Base-by-base conservation (phyloP, 1,140 invertebrate species). In the Meloidogyne floridensis region DNA sequence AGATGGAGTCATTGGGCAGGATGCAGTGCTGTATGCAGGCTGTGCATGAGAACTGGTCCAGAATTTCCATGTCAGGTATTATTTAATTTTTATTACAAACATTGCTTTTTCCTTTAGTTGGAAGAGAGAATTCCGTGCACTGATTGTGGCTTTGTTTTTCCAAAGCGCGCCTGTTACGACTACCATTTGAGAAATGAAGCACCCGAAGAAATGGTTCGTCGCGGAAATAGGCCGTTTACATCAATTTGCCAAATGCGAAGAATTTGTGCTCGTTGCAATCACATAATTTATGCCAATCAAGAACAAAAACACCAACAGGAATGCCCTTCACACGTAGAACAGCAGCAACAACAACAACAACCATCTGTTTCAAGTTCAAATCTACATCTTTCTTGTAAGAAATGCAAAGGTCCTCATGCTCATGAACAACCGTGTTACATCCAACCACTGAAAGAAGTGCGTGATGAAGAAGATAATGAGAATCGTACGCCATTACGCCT, bases 81-180 rank as follows among this genome's bases (percentile, higher is more conserved):
- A 47, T 47, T 56, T 3, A 4, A 6, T 47, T 47, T 1, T 47
- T 4, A 47, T 47, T 47, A 32, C 32, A 32, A 32, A 32, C 2
- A 47, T 6, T 47, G 4, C 5, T 47, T 4, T 47, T 6, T 47
- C 7, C 7, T 8, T 47, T 47, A 47, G 47, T 4, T 47, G 4
- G 47, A 47, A 2, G 54, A 3, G 0, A 10, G 54, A 13, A 56
- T 56, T 56, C 11, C 54, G 0, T 76, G 77, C 13, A 0, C 1
- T 0, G 77, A 18, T 8, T 79, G 77, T 56, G 59, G 71, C 0
- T 79, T 79, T 56, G 11, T 79, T 3, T 79, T 79, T 10, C 77
- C 77, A 5, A 79, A 74, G 9, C 8, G 59, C 0, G 3, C 42
- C 0, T 79, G 77, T 1, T 79, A 77, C 15, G 71, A 69, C 70